Evolutionary conservation across 1,140 invertebrate genomes (phyloP), one percentile per base, ranked within the genome.

Genomic region (Dermatophagoides farinae): DNA sequence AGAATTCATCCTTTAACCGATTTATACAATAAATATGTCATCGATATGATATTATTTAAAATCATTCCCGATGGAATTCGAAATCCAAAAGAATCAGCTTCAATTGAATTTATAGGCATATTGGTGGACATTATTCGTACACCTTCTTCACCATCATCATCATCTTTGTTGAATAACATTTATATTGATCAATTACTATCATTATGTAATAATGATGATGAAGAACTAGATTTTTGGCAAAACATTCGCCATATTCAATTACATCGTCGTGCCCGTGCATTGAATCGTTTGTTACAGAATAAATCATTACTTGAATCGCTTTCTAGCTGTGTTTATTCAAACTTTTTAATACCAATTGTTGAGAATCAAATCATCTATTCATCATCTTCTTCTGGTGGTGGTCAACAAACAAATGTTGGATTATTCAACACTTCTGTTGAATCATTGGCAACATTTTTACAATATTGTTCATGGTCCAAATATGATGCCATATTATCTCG

Each of bases 151-250:
- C 51, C 63, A 52, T 78, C 90, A 74, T 78, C 81, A 37, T n/a
- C n/a, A n/a, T n/a, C n/a, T n/a, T n/a, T n/a, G 2, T 31, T 31
- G 31, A 8, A 8, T 31, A 31, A 31, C 8, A 31, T 31, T 31
- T 73, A 83, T 10, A 69, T 88, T 9, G 74, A 76, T n/a, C 87
- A 92, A 72, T 74, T 95, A 37, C 73, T 92, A 1, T 76, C 78
- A 0, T 82, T 86, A 68, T 78, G 80, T 66, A 73, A 74, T 40
- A 22, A n/a, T n/a, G 12, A 38, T n/a, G 87, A 96, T 70, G 70
- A 75, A 0, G 90, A 97, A 70, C 80, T 86, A 0, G 89, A 96
- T 71, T 92, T 96, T 74, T 97, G 92, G 69, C 85, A 91, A 65
- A 96, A 93, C 68, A 82, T 91, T 65, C 78, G 80, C 40, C 91